These are phyloP conservation scores for Drosophila siamana DNA, from an alignment of 2,888 invertebrate genomes.

Conservation along the genomic window DNA sequence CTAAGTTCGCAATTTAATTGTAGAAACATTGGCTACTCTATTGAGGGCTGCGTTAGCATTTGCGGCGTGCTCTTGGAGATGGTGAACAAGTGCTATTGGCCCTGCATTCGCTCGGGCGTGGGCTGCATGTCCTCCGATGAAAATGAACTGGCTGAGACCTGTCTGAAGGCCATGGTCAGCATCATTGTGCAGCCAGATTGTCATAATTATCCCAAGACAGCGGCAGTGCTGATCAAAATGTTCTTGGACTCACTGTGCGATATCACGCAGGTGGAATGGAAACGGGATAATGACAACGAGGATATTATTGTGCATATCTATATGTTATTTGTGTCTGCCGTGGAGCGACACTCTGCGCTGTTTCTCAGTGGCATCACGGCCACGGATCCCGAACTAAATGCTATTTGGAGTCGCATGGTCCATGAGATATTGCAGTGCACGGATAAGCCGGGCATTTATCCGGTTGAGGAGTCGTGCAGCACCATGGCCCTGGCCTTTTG, in stretches of 20 bases:
- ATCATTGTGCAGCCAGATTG: constrained; percentile 87
- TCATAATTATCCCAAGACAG: constrained; percentile 87
- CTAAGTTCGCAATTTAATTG: neutral
- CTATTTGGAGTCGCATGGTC: constrained; percentile 88
- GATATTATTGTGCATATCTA: constrained; percentile 90
- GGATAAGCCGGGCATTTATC: constrained; percentile 92
- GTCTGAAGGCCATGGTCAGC: constrained; percentile 88
- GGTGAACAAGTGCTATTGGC: constrained; percentile 85
- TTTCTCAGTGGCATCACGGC: constrained; percentile 84
- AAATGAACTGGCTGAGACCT: constrained; percentile 87
- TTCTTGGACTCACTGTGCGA: constrained; percentile 87
- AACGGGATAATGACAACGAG: constrained; percentile 85
- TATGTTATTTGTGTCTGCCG: constrained; percentile 89
- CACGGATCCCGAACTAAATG: constrained; percentile 85
- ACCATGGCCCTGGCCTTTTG: constrained; percentile 95
- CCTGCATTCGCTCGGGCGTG: constrained; percentile 85
- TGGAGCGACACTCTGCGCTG: constrained; percentile 89
- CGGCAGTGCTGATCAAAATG: constrained; percentile 87
- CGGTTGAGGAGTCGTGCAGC: constrained; percentile 94
- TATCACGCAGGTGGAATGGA: constrained; percentile 86
- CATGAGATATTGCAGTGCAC: constrained; percentile 92
- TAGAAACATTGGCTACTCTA: constrained; percentile 83
- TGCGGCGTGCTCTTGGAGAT: constrained; percentile 85
- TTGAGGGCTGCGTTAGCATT: constrained; percentile 84
- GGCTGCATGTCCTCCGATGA: constrained; percentile 87